These are phyloP conservation scores for Chelonoidis abingdonii DNA, from an alignment of 2,113 vertebrate species.

Conservation along the genomic window DNA sequence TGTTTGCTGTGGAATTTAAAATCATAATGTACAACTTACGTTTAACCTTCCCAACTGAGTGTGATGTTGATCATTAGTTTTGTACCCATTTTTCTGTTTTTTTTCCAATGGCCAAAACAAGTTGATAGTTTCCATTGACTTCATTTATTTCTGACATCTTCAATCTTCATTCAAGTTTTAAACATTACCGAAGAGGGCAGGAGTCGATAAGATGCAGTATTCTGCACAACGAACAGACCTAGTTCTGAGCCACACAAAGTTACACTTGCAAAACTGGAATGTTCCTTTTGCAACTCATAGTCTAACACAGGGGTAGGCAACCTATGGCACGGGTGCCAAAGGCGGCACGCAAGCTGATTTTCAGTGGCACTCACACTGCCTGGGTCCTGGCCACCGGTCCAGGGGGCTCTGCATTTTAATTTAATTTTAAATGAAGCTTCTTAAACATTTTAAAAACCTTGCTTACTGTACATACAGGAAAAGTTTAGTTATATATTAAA, in stretches of 20 bases:
- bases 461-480: too few relatives aligned
- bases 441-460: too few relatives aligned
- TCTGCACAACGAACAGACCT: conserved; percentile 11
- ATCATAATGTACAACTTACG: background rate
- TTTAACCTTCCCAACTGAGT: background rate
- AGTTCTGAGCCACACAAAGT: conserved; percentile 25
- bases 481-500: too few relatives aligned
- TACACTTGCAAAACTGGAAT: background rate
- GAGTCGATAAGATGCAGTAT: conserved; percentile 5
- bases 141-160: background rate
- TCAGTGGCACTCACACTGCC: too few relatives aligned
- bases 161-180: conserved; percentile 42
- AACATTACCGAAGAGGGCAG: conserved; percentile 21
- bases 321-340: too few relatives aligned
- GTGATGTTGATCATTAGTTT: background rate
- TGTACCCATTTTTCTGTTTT: background rate
- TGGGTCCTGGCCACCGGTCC: too few relatives aligned
- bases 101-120: background rate
- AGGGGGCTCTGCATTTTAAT: too few relatives aligned
- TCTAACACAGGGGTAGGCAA: too few relatives aligned
- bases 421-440: too few relatives aligned
- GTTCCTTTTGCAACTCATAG: background rate
- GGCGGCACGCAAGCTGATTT: too few relatives aligned
- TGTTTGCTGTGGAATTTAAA: background rate
- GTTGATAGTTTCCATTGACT: background rate